A percentile compares a stretch with the other conserved stretches of the same genome.
These are phyloP conservation scores for Pangasius krempfi DNA, from an alignment of 2,797 vertebrate genomes.

Conservation along the genomic window DNA sequence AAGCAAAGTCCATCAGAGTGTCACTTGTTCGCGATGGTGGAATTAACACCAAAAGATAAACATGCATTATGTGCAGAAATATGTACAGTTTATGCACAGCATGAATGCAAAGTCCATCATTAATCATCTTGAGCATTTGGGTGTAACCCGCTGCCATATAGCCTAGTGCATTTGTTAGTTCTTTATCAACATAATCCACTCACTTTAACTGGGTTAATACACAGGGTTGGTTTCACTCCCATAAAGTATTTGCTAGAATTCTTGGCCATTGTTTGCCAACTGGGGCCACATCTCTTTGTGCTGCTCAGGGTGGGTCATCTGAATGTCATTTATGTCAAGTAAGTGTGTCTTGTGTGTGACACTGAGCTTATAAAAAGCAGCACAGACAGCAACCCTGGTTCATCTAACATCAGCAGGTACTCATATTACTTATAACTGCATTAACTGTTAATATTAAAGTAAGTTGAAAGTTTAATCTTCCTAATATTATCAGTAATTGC, in stretches of 20 bases:
- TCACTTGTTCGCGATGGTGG: neutral
- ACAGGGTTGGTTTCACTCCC: constrained; percentile 9
- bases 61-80: neutral
- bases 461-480: neutral
- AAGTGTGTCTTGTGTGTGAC: neutral
- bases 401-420: constrained; percentile 53
- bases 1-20: neutral
- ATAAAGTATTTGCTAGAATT: constrained; percentile 27
- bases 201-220: constrained; percentile 18
- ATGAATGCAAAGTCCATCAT: constrained; percentile 13
- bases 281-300: constrained; percentile 23
- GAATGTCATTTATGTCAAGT: constrained; percentile 34
- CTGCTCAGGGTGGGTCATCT: constrained; percentile 46
- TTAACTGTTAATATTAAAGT: too few species aligned
- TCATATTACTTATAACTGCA: neutral
- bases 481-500: neutral
- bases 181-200: constrained; percentile 34
- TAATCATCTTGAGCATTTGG: neutral
- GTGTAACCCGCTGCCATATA: constrained; percentile 36
- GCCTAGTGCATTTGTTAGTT: constrained; percentile 35
- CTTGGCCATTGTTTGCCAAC: constrained; percentile 31
- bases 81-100: neutral
- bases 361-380: constrained; percentile 19
- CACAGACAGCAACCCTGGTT: constrained; percentile 25
- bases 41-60: constrained; percentile 1